Evolutionary conservation across 2,797 vertebrate genomes (phyloP), one percentile per base, ranked within the genome.

Genomic region (Phalloptychus januarius): DNA sequence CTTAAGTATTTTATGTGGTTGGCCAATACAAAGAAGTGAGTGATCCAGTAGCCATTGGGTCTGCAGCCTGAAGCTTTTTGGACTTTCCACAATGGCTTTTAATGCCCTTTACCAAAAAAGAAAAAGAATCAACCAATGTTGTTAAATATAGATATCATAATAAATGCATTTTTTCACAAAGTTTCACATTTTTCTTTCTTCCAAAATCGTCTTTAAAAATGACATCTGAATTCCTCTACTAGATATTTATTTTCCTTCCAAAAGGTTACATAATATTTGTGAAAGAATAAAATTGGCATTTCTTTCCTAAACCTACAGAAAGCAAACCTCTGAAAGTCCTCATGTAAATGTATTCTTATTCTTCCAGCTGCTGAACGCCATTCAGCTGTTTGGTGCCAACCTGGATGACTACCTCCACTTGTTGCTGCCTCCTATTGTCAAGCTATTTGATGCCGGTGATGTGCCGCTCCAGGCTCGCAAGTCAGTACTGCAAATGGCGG

Each of bases 361-460:
- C 77, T 86, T 90, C 2, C 92, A 99, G 98, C 88, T 99, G 2
- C 90, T 99, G 80, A 96, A 98, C 42, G 98, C 98, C 0, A 99
- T 99, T 92, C 98, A 99, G 93, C 96, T 98, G 83, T 99, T 99
- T 80, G 98, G 98, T 46, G 98, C 98, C 83, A 99, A 99, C 92
- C 91, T 99, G 80, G 98, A 99, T 2, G 98, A 99, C 94, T 99
- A 99, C 90, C 96, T 99, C 74, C 98, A 99, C 87, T 93, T 99
- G 89, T 86, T 99, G 72, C 92, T 99, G 90, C 98, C 98, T 79
- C 98, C 98, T 6, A 97, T 99, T 50, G 98, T 99, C 78, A 99
- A 99, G 89, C 94, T 99, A 0, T 99, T 99, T 85, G 98, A 99
- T 89, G 98, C 98, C 44, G 94, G 96, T 0, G 98, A 99, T 81